phyloP scores from a whole-genome alignment of 2,113 vertebrate species.

The mouse (Mus musculus) region DNA sequence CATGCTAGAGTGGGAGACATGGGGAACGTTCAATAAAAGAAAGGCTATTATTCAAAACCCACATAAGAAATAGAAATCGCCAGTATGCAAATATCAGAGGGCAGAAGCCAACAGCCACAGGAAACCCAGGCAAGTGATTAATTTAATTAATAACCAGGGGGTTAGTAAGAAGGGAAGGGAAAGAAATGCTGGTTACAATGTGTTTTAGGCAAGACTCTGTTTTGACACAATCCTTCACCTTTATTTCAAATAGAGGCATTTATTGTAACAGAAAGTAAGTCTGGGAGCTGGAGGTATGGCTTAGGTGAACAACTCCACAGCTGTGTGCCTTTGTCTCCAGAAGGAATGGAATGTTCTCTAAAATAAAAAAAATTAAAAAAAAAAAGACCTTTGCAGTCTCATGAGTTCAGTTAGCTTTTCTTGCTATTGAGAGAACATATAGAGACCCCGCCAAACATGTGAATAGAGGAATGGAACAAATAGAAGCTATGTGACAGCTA shows the following conservation, averaged over 20 bases:
- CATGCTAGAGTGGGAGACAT: neutral
- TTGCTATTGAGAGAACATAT: neutral
- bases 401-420: neutral
- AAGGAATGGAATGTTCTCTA: neutral
- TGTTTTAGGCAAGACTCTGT: too few species aligned
- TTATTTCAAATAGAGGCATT: neutral
- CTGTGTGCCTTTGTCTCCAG: neutral
- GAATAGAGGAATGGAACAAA: neutral
- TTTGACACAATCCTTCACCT: neutral
- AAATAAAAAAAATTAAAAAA: neutral
- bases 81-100: neutral
- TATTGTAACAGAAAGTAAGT: neutral
- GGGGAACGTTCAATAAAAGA: neutral
- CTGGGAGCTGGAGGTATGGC: neutral
- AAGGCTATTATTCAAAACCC: neutral
- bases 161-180: neutral
- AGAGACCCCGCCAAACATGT: neutral
- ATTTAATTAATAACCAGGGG: neutral
- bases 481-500: fast-evolving
- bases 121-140: neutral
- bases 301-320: too few species aligned
- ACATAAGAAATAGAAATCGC: neutral
- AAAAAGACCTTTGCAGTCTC: neutral
- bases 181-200: neutral
- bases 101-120: neutral